Percentiles rank a stretch among this genome's conserved stretches.
Conservation (phyloP, 2,113 vertebrate species). For the Arvicanthis niloticus region DNA sequence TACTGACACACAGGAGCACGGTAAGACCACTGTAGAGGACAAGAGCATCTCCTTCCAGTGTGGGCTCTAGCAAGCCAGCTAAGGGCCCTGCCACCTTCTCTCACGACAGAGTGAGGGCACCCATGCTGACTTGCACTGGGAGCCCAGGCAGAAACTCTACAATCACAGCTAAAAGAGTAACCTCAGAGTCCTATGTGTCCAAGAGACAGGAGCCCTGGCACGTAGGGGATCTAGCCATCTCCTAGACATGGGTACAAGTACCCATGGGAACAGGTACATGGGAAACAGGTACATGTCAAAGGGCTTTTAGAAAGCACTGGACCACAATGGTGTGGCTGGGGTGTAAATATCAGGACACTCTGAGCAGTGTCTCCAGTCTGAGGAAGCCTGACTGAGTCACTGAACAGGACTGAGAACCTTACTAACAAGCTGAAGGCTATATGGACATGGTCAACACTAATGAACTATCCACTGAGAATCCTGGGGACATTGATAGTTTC, state of each 20-base stretch:
- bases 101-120: neutral
- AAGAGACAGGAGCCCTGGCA: accelerated
- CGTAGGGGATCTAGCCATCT: neutral
- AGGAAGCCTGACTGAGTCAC: neutral
- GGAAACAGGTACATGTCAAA: accelerated
- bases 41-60: neutral
- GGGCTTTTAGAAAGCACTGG: neutral
- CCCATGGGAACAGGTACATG: accelerated
- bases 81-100: neutral
- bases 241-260: accelerated
- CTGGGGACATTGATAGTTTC: accelerated
- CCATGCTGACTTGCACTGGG: neutral
- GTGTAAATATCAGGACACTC: accelerated
- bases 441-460: accelerated
- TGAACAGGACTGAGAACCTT: neutral
- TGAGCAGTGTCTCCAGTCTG: accelerated
- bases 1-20: neutral
- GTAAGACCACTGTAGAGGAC: neutral
- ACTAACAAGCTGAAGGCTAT: neutral
- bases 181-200: no score
- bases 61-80: neutral
- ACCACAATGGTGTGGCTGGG: accelerated
- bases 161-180: neutral
- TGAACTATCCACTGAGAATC: accelerated
- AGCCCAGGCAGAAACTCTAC: neutral